Conservation (phyloP, 1,140 invertebrate genomes). For the Linepithema humile region DNA sequence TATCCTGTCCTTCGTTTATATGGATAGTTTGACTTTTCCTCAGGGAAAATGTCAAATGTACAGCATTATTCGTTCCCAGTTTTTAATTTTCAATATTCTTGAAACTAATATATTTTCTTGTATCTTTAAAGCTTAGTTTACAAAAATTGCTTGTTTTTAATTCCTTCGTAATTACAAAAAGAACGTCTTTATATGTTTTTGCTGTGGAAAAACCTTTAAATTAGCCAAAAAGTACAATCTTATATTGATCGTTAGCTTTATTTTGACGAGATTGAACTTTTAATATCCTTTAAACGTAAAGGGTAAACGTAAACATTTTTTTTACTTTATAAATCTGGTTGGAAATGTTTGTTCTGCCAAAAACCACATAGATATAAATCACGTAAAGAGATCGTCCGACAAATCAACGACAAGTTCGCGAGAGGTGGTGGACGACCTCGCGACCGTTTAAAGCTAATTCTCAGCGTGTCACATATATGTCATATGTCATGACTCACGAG, state of each 20-base stretch:
- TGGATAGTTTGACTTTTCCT: not conserved
- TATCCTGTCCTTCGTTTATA: not conserved
- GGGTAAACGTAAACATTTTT: not conserved
- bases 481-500: slow-evolving; percentile 41
- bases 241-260: too few relatives aligned
- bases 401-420: slow-evolving; percentile 14
- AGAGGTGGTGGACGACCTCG: slow-evolving; percentile 33
- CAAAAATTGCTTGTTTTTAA: not conserved
- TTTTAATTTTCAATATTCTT: not conserved
- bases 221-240: not conserved
- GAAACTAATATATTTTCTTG: not conserved
- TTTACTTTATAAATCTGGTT: not conserved
- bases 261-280: too few relatives aligned
- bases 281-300: too few relatives aligned
- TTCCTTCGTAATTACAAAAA: not conserved
- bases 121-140: not conserved
- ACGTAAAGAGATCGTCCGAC: not conserved
- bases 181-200: not conserved
- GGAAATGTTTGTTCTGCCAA: not conserved
- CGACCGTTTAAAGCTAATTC: slow-evolving; percentile 47
- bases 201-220: not conserved
- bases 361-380: not conserved
- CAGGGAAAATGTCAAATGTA: not conserved
- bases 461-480: slow-evolving; percentile 35
- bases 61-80: not conserved